phyloP scores from a whole-genome alignment of 2,113 vertebrate species.

The Setophaga petechia region DNA sequence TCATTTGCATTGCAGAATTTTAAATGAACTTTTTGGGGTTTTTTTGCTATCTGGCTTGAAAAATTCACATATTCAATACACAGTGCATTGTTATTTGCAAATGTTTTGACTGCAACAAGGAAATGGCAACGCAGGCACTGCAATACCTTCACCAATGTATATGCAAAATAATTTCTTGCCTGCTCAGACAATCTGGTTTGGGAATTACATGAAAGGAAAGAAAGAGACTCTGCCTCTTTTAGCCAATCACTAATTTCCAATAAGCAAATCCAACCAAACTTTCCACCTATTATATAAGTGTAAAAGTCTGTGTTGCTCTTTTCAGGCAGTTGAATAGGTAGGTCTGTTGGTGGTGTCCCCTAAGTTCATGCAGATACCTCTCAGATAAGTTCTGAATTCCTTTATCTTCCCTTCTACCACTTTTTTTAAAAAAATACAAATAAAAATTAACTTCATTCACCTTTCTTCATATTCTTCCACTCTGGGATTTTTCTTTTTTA shows the following conservation, averaged over 20 bases:
- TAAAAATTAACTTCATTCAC: neutral
- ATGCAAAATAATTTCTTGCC: neutral
- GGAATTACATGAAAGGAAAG: neutral
- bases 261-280: neutral
- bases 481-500: neutral
- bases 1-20: rapidly evolving
- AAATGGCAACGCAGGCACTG: neutral
- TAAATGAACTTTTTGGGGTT: too few species aligned
- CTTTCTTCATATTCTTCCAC: neutral
- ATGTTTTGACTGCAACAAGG: neutral
- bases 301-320: neutral
- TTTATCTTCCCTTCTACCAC: neutral
- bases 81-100: neutral
- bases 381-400: neutral
- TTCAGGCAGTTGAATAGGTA: neutral
- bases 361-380: neutral
- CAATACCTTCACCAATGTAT: neutral
- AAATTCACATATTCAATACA: neutral
- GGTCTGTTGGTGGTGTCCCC: neutral
- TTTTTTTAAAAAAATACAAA: neutral
- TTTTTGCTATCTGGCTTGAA: neutral
- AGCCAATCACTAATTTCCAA: neutral
- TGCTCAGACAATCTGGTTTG: neutral
- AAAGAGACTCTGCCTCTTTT: neutral
- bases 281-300: neutral